Conservation (phyloP, 2,797 vertebrate genomes). For the Spea hammondii region DNA sequence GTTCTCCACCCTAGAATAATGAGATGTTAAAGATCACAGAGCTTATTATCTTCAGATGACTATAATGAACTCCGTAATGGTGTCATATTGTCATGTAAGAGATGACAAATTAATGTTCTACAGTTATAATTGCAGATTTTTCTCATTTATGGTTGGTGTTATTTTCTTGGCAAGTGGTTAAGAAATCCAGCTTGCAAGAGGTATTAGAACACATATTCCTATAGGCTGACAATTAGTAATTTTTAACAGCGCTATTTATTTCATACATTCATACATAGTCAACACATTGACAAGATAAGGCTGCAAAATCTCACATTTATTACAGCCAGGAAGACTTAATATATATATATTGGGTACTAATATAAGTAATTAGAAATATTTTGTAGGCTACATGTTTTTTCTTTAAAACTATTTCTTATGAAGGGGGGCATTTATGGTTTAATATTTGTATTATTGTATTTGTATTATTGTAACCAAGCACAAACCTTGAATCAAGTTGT, state of each 20-base stretch:
- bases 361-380: too few relatives aligned
- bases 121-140: constrained; percentile 14
- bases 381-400: too few relatives aligned
- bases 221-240: neutral
- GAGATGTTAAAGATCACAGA: constrained; percentile 22
- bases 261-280: neutral
- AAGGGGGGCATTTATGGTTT: too few relatives aligned
- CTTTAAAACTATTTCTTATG: too few relatives aligned
- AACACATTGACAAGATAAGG: neutral
- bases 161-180: constrained; percentile 24
- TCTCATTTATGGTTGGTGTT: constrained; percentile 10
- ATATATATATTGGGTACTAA: too few relatives aligned
- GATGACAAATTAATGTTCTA: constrained; percentile 17
- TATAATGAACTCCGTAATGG: constrained; percentile 21
- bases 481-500: too few relatives aligned
- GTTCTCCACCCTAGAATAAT: constrained; percentile 19
- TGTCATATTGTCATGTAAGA: constrained; percentile 35
- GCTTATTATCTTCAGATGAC: constrained; percentile 33
- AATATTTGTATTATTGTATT: too few relatives aligned
- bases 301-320: neutral
- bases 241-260: neutral
- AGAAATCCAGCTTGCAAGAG: neutral
- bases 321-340: neutral
- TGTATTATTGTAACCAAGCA: too few relatives aligned
- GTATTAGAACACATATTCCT: neutral